A percentile compares a stretch with the other conserved stretches of the same genome.
phyloP scores from a whole-genome alignment of 2,888 invertebrate genomes.

The Nomada ruficornis region DNA sequence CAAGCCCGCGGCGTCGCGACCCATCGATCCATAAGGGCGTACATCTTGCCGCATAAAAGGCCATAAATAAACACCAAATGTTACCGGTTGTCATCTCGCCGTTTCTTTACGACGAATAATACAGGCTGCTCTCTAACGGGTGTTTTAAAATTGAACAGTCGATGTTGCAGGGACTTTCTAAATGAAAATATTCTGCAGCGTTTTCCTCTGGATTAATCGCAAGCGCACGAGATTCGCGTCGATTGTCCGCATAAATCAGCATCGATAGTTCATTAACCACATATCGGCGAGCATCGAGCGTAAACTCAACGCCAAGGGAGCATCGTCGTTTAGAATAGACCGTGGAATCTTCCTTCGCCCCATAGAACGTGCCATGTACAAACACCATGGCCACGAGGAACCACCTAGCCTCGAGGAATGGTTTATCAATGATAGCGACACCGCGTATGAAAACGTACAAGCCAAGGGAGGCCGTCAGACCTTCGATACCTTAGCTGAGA shows the following conservation, averaged over 20 bases:
- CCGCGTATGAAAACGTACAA: neutral
- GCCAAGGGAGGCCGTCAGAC: neutral
- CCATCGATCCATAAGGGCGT: constrained; percentile 15
- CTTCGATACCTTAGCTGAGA: constrained; percentile 1
- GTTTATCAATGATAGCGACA: constrained; percentile 5
- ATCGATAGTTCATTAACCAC: too few species aligned
- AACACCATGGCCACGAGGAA: neutral
- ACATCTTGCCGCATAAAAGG: constrained; percentile 10
- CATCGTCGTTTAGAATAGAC: too few species aligned
- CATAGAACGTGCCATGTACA: too few species aligned
- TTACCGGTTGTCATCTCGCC: constrained; percentile 38
- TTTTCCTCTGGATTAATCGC: too few species aligned
- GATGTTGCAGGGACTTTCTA: too few species aligned
- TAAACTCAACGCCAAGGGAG: too few species aligned
- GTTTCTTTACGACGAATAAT: constrained; percentile 1
- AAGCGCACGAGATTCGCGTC: too few species aligned
- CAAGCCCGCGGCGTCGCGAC: constrained; percentile 34
- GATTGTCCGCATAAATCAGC: too few species aligned
- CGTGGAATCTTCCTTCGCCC: too few species aligned
- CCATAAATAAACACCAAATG: constrained; percentile 36
- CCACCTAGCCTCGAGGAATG: constrained; percentile 21
- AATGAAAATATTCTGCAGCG: too few species aligned
- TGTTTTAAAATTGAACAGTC: too few species aligned
- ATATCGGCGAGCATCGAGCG: too few species aligned
- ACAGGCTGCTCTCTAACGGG: neutral